phyloP scores from a whole-genome alignment of 2,888 invertebrate genomes.

The Cyclophora albipunctata region DNA sequence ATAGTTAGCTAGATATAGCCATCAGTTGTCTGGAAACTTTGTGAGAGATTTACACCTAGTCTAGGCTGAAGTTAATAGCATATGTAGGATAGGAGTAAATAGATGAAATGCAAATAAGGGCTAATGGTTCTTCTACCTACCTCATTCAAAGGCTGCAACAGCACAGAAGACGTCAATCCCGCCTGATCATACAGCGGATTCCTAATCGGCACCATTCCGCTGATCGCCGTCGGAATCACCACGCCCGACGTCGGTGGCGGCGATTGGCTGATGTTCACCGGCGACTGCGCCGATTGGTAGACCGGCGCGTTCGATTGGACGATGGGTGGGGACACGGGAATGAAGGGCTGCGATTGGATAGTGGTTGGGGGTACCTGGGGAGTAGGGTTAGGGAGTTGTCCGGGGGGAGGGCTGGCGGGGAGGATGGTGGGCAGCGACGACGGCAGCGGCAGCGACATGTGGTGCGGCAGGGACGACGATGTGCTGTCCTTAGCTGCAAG shows the following conservation, averaged over 20 bases:
- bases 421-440: constrained; percentile 44
- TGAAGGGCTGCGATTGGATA: constrained; percentile 12
- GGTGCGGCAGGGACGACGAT: constrained; percentile 31
- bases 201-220: constrained; percentile 62
- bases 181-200: constrained; percentile 60
- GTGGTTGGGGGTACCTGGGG: background rate
- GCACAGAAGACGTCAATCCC: constrained; percentile 56
- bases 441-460: constrained; percentile 45
- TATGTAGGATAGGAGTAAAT: background rate
- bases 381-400: constrained; percentile 10
- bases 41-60: no score
- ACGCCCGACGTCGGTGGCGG: constrained; percentile 36
- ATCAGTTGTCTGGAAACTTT: no score
- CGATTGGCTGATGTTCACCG: constrained; percentile 36
- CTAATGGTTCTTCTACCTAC: constrained; percentile 23
- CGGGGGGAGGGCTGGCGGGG: constrained; percentile 36
- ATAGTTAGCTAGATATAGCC: no score
- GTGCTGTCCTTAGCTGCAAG: constrained; percentile 51
- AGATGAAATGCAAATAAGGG: no score
- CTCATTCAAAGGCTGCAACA: constrained; percentile 65
- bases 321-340: constrained; percentile 19
- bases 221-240: constrained; percentile 43
- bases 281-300: constrained; percentile 26
- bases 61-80: background rate
- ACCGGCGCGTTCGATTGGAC: constrained; percentile 35